Percentiles rank a stretch among this genome's conserved stretches.
Evolutionary conservation across 2,888 invertebrate species (phyloP).

Genomic region (Agrotis exclamationis): DNA sequence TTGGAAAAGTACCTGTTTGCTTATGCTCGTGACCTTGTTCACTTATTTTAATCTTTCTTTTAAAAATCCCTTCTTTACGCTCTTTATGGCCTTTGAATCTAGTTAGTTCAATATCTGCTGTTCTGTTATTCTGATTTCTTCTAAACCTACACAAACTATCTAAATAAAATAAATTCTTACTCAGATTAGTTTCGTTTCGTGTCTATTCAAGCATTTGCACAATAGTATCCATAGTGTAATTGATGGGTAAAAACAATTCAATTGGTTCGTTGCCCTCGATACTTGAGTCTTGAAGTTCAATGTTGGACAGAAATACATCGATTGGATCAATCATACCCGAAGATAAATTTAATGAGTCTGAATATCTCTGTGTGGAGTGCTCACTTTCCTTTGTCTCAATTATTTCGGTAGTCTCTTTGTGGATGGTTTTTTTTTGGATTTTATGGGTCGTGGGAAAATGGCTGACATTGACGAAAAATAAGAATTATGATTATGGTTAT

Average conservation of each 20-base stretch:
- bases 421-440: conserved; percentile 12
- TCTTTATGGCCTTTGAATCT: not conserved
- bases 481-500: conserved; percentile 9
- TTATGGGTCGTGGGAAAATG: conserved; percentile 39
- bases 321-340: conserved; percentile 60
- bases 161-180: conserved; percentile 19
- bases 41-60: too few relatives aligned
- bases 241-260: conserved; percentile 54
- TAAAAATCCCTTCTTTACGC: not conserved
- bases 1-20: not conserved
- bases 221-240: conserved; percentile 37
- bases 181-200: conserved; percentile 25
- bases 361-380: conserved; percentile 12
- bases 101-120: not conserved
- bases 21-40: not conserved
- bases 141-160: not conserved
- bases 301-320: conserved; percentile 56
- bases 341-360: conserved; percentile 47
- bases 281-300: conserved; percentile 60
- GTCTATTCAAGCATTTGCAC: conserved; percentile 42
- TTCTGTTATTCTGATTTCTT: not conserved
- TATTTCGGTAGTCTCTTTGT: conserved; percentile 20
- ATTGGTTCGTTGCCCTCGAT: conserved; percentile 61
- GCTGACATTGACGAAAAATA: conserved; percentile 1
- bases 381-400: conserved; percentile 47